Conservation (phyloP, 2,113 vertebrate species). For the Sinosuthora webbiana region DNA sequence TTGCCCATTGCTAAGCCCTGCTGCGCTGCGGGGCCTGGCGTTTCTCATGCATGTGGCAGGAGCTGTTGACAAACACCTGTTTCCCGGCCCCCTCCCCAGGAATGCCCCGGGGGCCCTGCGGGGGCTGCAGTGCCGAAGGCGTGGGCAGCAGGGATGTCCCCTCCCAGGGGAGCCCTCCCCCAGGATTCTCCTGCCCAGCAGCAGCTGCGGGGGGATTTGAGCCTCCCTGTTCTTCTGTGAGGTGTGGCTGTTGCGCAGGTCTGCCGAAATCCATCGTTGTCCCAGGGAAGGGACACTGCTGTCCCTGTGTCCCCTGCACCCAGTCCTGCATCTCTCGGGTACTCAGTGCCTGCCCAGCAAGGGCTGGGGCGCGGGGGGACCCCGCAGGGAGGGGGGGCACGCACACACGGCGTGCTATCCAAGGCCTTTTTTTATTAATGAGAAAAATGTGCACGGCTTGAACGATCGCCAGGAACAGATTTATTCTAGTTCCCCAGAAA, state of each 20-base stretch:
- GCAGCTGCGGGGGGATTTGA: not conserved
- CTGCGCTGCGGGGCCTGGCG: not conserved
- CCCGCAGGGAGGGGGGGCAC: conserved; percentile 6
- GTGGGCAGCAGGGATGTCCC: not conserved
- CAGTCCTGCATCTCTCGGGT: not conserved
- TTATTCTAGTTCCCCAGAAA: conserved; percentile 77
- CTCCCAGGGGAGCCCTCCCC: not conserved
- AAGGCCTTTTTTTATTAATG: conserved; percentile 80
- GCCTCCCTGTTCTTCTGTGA: not conserved
- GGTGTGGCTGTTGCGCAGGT: not conserved
- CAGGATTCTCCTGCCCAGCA: not conserved
- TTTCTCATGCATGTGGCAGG: not conserved
- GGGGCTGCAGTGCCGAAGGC: rapidly evolving
- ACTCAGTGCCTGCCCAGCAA: not conserved
- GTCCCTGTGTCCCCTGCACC: not conserved
- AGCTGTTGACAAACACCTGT: conserved; percentile 68
- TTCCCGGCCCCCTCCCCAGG: conserved; percentile 30
- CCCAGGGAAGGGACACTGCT: not conserved
- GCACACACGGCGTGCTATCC: conserved; percentile 62
- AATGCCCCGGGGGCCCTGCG: not conserved
- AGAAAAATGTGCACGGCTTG: conserved; percentile 82
- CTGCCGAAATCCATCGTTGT: not conserved
- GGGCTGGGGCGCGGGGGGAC: not conserved
- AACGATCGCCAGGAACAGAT: conserved; percentile 77
- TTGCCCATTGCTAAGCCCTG: not conserved